A percentile compares a stretch with the other conserved stretches of the same genome.
These are phyloP conservation scores for Zootermopsis nevadensis DNA, from an alignment of 2,888 invertebrate genomes.

Conservation along the genomic window DNA sequence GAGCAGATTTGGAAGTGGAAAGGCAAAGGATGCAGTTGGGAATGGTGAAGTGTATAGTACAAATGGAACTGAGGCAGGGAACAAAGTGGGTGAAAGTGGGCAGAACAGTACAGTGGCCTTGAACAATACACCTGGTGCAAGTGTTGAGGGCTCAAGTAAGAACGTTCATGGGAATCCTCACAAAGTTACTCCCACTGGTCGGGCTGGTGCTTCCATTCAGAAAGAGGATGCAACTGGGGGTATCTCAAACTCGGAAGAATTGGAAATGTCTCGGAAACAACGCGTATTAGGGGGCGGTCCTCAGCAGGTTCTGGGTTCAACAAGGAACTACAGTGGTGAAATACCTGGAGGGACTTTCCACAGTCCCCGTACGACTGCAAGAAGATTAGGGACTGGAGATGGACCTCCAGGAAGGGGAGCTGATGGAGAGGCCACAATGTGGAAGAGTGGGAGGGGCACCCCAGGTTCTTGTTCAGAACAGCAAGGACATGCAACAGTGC, in stretches of 20 bases:
- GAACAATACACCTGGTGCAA: slow-evolving; percentile 58
- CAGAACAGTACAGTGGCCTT: slow-evolving; percentile 59
- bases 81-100: slow-evolving; percentile 45
- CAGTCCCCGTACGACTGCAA: slow-evolving; percentile 55
- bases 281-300: slow-evolving; percentile 35
- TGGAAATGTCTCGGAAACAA: slow-evolving; percentile 31
- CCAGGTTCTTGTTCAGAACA: neutral
- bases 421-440: no score
- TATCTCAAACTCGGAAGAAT: neutral
- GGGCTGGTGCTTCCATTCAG: neutral
- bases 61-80: slow-evolving; percentile 54
- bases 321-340: slow-evolving; percentile 59
- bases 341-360: neutral
- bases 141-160: slow-evolving; percentile 50
- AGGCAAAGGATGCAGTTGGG: slow-evolving; percentile 30
- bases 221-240: neutral
- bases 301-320: slow-evolving; percentile 28
- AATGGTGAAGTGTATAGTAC: neutral
- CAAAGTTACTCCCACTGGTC: neutral
- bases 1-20: slow-evolving; percentile 69
- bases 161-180: neutral
- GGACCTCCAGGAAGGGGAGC: slow-evolving; percentile 55
- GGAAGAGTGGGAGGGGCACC: no score
- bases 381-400: slow-evolving; percentile 54
- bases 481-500: neutral